Evolutionary conservation across 2,888 invertebrate genomes (phyloP).

Genomic region (Parelbella ahira): DNA sequence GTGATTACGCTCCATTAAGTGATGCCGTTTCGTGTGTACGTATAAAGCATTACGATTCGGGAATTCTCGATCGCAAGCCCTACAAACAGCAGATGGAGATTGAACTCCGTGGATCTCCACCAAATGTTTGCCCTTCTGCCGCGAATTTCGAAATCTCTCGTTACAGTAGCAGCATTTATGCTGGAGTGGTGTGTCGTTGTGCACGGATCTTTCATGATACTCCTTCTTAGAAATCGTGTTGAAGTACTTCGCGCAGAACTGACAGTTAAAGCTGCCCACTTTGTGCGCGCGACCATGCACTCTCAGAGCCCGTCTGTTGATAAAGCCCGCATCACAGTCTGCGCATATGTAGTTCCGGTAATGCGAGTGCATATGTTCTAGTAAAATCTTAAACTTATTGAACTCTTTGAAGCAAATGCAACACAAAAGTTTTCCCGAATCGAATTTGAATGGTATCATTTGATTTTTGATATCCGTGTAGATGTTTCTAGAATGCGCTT

Average conservation of each 20-base stretch:
- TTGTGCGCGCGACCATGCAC: constrained; percentile 35
- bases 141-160: constrained; percentile 46
- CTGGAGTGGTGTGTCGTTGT: constrained; percentile 17
- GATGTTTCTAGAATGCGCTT: constrained; percentile 29
- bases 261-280: constrained; percentile 43
- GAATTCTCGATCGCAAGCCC: constrained; percentile 47
- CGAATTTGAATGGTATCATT: constrained; percentile 42
- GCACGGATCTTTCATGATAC: constrained; percentile 33
- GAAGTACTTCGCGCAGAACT: constrained; percentile 45
- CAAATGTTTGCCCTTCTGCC: constrained; percentile 35
- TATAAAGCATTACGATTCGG: constrained; percentile 39
- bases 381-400: constrained; percentile 37
- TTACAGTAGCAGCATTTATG: constrained; percentile 51
- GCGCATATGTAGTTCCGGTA: constrained; percentile 41
- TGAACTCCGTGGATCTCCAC: constrained; percentile 31
- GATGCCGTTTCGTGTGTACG: constrained; percentile 48
- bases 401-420: constrained; percentile 34
- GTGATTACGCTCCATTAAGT: constrained; percentile 42
- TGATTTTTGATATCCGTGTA: constrained; percentile 31
- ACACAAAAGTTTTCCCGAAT: constrained; percentile 30
- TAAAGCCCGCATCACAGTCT: constrained; percentile 38
- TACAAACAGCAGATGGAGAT: constrained; percentile 38
- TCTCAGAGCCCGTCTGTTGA: constrained; percentile 32
- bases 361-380: constrained; percentile 44
- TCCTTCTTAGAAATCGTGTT: constrained; percentile 28